Conservation (phyloP, 1,140 invertebrate genomes). For the Brachionus koreanus region DNA sequence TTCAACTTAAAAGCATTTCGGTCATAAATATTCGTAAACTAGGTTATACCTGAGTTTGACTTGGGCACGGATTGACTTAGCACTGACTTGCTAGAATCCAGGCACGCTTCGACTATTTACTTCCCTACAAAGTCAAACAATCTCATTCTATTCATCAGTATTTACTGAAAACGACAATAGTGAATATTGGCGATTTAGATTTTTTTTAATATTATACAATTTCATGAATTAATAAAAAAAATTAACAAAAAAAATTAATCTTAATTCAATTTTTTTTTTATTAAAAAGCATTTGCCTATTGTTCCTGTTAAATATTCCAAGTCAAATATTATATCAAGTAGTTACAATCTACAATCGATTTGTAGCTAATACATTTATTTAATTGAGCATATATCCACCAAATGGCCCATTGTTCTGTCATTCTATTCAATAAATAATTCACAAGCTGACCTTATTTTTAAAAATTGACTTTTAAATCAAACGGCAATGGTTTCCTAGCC, state of each 20-base stretch:
- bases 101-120: neutral
- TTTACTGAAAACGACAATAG: neutral
- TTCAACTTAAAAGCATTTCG: neutral
- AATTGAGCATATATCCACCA: neutral
- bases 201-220: slow-evolving; percentile 3
- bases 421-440: neutral
- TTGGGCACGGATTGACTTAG: neutral
- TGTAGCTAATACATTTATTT: neutral
- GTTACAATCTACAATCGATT: neutral
- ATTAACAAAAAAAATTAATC: neutral
- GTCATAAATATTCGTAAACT: slow-evolving; percentile 1
- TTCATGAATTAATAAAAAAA: neutral
- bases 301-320: neutral
- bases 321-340: slow-evolving; percentile 4
- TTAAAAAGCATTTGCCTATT: neutral
- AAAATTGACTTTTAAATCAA: neutral
- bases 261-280: neutral
- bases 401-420: neutral
- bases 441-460: neutral
- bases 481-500: neutral
- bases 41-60: slow-evolving; percentile 32
- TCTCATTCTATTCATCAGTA: neutral
- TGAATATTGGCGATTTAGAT: neutral
- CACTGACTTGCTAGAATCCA: neutral
- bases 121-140: neutral